Percentiles rank a stretch among this genome's conserved stretches.
These are phyloP conservation scores for Salvelinus fontinalis DNA, from an alignment of 2,113 vertebrate species.

Conservation along the genomic window DNA sequence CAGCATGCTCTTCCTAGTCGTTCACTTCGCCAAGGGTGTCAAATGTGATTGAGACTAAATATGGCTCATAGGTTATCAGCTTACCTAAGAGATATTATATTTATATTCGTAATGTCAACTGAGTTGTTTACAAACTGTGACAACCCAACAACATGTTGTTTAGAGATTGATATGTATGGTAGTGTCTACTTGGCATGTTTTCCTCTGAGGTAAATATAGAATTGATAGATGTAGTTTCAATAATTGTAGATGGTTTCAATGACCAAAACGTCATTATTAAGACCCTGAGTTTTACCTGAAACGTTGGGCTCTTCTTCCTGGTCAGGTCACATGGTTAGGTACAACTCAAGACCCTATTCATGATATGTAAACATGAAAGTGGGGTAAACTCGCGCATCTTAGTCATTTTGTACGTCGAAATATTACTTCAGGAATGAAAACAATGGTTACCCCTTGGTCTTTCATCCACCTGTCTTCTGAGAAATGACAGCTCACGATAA, in stretches of 20 bases:
- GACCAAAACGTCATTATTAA: neutral
- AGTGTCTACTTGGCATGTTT: no score
- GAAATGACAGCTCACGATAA: neutral
- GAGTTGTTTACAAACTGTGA: neutral
- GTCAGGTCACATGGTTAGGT: no score
- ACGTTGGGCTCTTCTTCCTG: no score
- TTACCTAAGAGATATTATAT: neutral
- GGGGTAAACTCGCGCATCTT: no score
- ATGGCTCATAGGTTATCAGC: conserved; percentile 5
- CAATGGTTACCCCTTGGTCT: neutral
- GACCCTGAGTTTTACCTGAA: no score
- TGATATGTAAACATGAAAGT: no score
- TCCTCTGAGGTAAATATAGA: no score
- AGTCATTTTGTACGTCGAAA: no score
- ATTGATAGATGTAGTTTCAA: no score
- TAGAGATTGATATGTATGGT: neutral
- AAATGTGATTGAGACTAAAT: conserved; percentile 21
- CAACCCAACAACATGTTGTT: neutral
- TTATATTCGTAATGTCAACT: no score
- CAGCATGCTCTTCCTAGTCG: neutral
- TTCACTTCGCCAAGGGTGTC: neutral
- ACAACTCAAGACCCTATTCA: no score
- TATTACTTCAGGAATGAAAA: neutral
- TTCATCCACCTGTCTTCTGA: neutral
- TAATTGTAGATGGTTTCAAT: neutral